Evolutionary conservation across 1,140 invertebrate genomes (phyloP), one percentile per base, ranked within the genome.

Genomic region (Pachyrhynchus sulphureomaculatus): DNA sequence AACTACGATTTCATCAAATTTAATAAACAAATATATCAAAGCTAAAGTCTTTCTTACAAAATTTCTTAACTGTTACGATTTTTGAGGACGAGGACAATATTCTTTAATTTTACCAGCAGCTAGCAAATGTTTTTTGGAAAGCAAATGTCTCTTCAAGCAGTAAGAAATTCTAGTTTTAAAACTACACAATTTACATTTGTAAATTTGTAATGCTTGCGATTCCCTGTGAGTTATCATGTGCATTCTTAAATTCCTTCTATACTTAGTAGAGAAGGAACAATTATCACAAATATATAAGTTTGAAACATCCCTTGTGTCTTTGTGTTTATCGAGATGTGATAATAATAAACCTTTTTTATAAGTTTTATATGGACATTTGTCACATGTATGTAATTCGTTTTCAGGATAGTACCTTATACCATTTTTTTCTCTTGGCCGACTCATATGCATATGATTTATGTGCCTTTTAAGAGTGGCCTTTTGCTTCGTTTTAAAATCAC

Each of bases 251-350:
- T 59, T 59, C 21, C 48, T 39, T 9, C 57, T 18, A 23, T 59
- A 59, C 26, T 59, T 59, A 2, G 57, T 51, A 2, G 34, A 29
- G 21, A 59, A 59, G 0, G n/a, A 20, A 15, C 57, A 59, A 21
- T 42, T 24, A 18, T 59, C 48, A 23, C 57, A 59, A 33, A 49
- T 59, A 20, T 51, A 59, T 12, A 58, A n/a, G 15, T 15, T 23
- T 12, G 4, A 15, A 4, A 48, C 5, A 34, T 51, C 34, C 4
- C 12, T 26, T 8, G 23, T 4, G 17, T 59, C 23, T 59, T 52
- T 59, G 32, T 59, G 57, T 18, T 59, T 59, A 26, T 59, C 57
- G 10, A 59, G 23, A 23, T 59, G 57, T 2, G 57, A 13, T 9
- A 32, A 5, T 3, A 51, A 24, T 23, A 59, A 52, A 13, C 47